Base-by-base conservation (phyloP, 2,113 vertebrate species). In the Willisornis vidua region DNA sequence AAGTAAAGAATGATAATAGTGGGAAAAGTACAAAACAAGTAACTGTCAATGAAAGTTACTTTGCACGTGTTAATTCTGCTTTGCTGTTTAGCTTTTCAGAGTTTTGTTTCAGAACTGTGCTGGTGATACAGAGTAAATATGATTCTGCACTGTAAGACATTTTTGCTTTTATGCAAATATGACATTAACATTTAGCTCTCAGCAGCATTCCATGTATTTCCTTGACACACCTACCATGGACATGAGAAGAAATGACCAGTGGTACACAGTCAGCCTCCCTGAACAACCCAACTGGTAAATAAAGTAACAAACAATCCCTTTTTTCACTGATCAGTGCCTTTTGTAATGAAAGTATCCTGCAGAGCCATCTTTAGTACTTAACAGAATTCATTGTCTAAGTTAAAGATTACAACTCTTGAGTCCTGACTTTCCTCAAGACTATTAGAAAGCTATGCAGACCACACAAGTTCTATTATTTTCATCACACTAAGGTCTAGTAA, bases 131-230 rank as follows among this genome's bases (percentile, higher is more conserved):
- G 26, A 68, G 52, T 85, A 72, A 91, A 78, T 45, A 37, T 10
- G 3, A 63, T 72, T 94, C 85, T 87, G 35, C 35, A 65, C 41
- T 46, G 6, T 48, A 58, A 81, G 54, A 46, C 15, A 41, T 76
- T 92, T 94, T 87, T 85, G 29, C 49, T 63, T 26, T 77, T 67
- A 94, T 59, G 41, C 77, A 92, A 93, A 86, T 82, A 57, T 45
- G 75, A 41, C 52, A 54, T 91, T 77, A 59, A 94, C 48, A 94
- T 90, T 72, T 63, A 89, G 43, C 43, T 90, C 25, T 85, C 57
- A 65, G 37, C 54, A 88, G 46, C 14, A 88, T n/a, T 4, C 33
- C 11, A 7, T 51, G 8, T 48, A 52, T 89, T 89, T 92, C 59
- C 35, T 72, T 78, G 52, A 63, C 48, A 68, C 14, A 35, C 37